Conservation (phyloP, 2,797 vertebrate species). For the Gymnothorax reevesii region DNA sequence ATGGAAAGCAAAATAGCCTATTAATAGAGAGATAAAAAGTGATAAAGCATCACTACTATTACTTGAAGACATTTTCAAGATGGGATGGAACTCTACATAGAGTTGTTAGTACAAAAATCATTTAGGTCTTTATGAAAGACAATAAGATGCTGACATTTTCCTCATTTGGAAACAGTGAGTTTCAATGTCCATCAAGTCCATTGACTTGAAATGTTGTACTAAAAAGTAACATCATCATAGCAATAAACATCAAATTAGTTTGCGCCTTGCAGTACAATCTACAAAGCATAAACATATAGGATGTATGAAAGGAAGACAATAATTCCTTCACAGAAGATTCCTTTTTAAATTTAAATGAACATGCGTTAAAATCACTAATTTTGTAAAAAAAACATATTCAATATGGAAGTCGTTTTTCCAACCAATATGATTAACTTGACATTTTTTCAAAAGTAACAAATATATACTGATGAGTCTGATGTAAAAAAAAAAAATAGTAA, state of each 20-base stretch:
- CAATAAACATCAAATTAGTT: neutral
- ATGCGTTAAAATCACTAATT: neutral
- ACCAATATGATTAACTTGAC: too few relatives aligned
- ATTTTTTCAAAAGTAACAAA: too few relatives aligned
- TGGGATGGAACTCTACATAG: neutral
- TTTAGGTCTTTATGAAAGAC: neutral
- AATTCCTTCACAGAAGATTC: neutral
- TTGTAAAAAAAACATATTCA: neutral
- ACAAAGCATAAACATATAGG: neutral
- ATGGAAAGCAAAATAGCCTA: neutral
- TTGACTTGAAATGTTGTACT: neutral
- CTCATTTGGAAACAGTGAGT: too few relatives aligned
- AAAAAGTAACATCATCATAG: neutral
- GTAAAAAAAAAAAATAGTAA: too few relatives aligned
- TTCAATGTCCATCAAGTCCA: too few relatives aligned
- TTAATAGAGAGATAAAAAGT: neutral
- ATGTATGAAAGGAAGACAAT: neutral
- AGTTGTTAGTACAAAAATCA: neutral
- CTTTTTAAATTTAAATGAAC: neutral
- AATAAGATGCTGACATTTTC: neutral
- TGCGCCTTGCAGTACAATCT: neutral
- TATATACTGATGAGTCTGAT: too few relatives aligned
- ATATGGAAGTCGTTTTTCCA: neutral
- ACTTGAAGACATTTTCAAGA: conserved; percentile 8
- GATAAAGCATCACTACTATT: neutral